Base-by-base conservation (phyloP, 1,140 invertebrate species). In the Nymphalis io region DNA sequence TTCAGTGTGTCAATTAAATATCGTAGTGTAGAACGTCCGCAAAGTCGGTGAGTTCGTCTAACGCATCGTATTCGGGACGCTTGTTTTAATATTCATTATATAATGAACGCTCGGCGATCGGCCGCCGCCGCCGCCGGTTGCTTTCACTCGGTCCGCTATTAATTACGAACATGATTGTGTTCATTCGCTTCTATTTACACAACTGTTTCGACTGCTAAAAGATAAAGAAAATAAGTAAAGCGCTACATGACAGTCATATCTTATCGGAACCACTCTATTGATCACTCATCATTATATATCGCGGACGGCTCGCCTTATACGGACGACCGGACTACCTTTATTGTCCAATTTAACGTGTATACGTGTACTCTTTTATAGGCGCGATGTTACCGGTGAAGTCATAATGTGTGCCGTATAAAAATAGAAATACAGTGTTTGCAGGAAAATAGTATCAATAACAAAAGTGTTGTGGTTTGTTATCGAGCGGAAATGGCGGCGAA, bases 381-480 rank as follows among this genome's bases (percentile, higher is more conserved):
- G 80, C 86, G 81, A 88, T 88, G 86, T 84, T 87, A 87, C 87
- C 82, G 85, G 85, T 91, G 89, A 91, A 88, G 83, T 91, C 86
- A 90, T 90, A 84, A 89, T 88, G 87, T 89, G 87, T 80, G 83
- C 75, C 74, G 84, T 82, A 82, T 83, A 73, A 81, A 89, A 89
- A 91, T 89, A 89, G 87, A 89, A 84, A 79, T 73, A 85, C 82
- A 82, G 82, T 85, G 88, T 87, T 88, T 87, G 79, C 83, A 91
- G 88, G 89, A 90, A 91, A 91, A 91, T 88, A 86, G 87, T 84
- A 84, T 85, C 82, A 88, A 89, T 86, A 88, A 88, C 83, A 87
- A 82, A 78, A 87, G 86, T 89, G 86, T 84, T 91, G 89, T 83
- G 87, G 87, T 89, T 88, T 89, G 82, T 89, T 84, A 89, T 89